Base-by-base conservation (phyloP, 2,888 invertebrate species). In the Lapara coniferarum region DNA sequence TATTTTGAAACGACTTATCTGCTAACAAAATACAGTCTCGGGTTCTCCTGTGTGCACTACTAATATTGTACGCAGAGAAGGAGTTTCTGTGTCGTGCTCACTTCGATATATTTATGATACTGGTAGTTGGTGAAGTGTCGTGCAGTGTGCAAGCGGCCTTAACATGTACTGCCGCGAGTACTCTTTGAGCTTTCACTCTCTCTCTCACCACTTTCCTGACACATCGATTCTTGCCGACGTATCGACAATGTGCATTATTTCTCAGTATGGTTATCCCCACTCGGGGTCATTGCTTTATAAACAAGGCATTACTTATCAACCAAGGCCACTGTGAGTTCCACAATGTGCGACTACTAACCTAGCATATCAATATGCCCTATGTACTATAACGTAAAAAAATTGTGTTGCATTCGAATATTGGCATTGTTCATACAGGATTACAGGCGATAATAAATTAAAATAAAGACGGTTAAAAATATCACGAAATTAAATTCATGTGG, bases 401-500 rank as follows among this genome's bases (percentile, higher is more conserved):
- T 52, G 67, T 67, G 83, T 84, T 85, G 87, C 82, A 79, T 82
- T 82, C 76, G 81, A 81, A 82, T 80, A 81, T 83, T 82, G 81
- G 84, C 83, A 84, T 86, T 83, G 83, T 85, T 87, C 84, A 81
- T 83, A 85, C 86, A 87, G 86, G 87, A 84, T 85, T 84, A 85
- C 84, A 87, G 85, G 85, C 84, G 78, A 87, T 80, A 88, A 87
- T 85, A 88, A 86, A 89, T 90, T 88, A 89, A 90, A 88, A 82
- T 78, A 86, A 88, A 89, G 84, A 88, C 82, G 85, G 85, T 86
- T 85, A 86, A 91, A 89, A 86, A 89, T 90, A 92, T 92, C 91
- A 92, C 90, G 89, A 91, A 90, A 90, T 80, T 86, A 89, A 89
- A 91, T 87, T 90, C 90, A 89, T 81, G 93, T 92, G 92, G 93